A percentile compares a stretch with the other conserved stretches of the same genome.
Evolutionary conservation across 2,797 vertebrate genomes (phyloP).

Genomic region (Nannoperca australis): DNA sequence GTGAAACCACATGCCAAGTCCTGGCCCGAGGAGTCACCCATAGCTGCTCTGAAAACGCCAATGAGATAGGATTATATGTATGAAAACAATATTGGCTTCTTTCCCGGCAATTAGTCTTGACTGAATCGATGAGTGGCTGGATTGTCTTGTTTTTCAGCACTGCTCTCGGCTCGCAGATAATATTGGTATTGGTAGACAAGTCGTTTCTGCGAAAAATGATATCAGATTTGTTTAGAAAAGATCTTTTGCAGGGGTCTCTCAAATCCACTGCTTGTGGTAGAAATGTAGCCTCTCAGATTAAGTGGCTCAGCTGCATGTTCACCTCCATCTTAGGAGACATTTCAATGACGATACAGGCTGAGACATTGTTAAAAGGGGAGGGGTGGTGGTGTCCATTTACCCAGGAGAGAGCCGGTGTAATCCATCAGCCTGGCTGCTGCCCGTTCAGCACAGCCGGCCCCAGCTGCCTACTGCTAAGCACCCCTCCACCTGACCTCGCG

Average conservation of each 20-base stretch:
- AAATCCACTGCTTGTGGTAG: slow-evolving; percentile 69
- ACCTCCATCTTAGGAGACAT: slow-evolving; percentile 84
- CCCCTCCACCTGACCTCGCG: slow-evolving; percentile 40
- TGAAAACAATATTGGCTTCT: slow-evolving; percentile 82
- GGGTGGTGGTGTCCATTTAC: slow-evolving; percentile 83
- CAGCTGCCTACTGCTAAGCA: slow-evolving; percentile 73
- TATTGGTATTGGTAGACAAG: slow-evolving; percentile 73
- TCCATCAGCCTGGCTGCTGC: slow-evolving; percentile 83
- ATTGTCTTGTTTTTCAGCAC: slow-evolving; percentile 76
- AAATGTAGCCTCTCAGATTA: slow-evolving; percentile 81
- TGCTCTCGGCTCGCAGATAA: slow-evolving; percentile 55
- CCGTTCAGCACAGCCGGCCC: slow-evolving; percentile 74
- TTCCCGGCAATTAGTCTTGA: slow-evolving; percentile 86
- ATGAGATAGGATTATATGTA: slow-evolving; percentile 63
- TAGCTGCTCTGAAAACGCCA: slow-evolving; percentile 48
- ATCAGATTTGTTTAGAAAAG: slow-evolving; percentile 76
- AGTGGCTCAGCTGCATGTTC: slow-evolving; percentile 82
- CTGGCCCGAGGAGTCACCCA: slow-evolving; percentile 31
- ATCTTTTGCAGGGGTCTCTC: slow-evolving; percentile 68
- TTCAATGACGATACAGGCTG: slow-evolving; percentile 85
- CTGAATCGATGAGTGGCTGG: slow-evolving; percentile 81
- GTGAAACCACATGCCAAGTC: slow-evolving; percentile 54
- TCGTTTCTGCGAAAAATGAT: slow-evolving; percentile 75
- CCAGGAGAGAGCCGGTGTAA: slow-evolving; percentile 82
- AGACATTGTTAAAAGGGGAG: slow-evolving; percentile 80